Conservation (phyloP, 1,140 invertebrate species). For the Brachionus calyciflorus region DNA sequence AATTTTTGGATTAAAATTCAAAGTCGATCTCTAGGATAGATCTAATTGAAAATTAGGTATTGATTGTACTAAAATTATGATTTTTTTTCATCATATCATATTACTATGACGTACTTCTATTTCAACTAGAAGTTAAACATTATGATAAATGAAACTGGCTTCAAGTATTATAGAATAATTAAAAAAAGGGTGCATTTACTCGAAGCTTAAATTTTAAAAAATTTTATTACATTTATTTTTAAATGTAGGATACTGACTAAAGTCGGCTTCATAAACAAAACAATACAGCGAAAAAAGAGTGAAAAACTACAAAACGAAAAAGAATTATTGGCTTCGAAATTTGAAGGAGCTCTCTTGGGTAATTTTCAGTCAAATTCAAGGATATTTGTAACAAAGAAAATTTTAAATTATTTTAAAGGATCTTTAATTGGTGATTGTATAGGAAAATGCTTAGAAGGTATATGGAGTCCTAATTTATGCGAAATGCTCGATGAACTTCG, state of each 20-base stretch:
- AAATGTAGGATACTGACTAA: conserved; percentile 21
- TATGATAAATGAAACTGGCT: too few species aligned
- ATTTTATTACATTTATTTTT: background rate
- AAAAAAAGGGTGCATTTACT: too few species aligned
- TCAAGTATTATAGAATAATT: too few species aligned
- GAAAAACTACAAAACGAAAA: conserved; percentile 21
- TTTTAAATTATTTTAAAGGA: background rate
- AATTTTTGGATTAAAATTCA: too few species aligned
- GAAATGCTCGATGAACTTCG: conserved; percentile 35
- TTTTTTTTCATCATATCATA: too few species aligned
- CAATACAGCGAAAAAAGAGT: conserved; percentile 4
- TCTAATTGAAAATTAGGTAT: too few species aligned
- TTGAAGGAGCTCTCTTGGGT: conserved; percentile 34
- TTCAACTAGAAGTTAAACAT: too few species aligned
- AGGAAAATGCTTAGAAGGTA: conserved; percentile 7
- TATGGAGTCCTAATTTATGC: conserved; percentile 31
- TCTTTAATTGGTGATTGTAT: conserved; percentile 41
- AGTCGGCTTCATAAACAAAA: conserved; percentile 24
- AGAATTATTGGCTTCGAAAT: conserved; percentile 28
- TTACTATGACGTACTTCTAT: too few species aligned
- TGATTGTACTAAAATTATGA: too few species aligned
- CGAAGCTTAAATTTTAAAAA: background rate
- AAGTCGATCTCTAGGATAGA: too few species aligned
- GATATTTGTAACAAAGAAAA: background rate
- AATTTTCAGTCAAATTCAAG: background rate